These are phyloP conservation scores for Merluccius polli DNA, from an alignment of 2,797 vertebrate species.

Conservation along the genomic window DNA sequence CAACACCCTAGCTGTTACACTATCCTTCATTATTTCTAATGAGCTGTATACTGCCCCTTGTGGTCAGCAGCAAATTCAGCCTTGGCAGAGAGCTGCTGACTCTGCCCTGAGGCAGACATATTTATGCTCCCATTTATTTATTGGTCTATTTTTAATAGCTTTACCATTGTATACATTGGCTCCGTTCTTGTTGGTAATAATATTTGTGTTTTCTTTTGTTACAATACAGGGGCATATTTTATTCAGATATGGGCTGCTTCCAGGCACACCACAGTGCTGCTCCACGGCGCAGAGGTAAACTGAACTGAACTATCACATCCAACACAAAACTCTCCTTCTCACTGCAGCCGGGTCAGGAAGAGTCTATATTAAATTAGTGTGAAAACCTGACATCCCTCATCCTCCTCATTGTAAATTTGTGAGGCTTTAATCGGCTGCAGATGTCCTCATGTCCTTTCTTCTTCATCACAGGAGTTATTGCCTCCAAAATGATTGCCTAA, in stretches of 20 bases:
- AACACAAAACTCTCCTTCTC: conserved; percentile 39
- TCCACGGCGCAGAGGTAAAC: conserved; percentile 40
- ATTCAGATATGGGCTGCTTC: conserved; percentile 39
- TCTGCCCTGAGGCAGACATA: conserved; percentile 57
- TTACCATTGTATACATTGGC: conserved; percentile 64
- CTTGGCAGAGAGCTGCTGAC: conserved; percentile 57
- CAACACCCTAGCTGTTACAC: conserved; percentile 24
- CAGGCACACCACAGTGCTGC: conserved; percentile 44
- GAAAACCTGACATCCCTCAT: conserved; percentile 65
- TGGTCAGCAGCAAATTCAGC: conserved; percentile 53
- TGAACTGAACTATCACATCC: conserved; percentile 47
- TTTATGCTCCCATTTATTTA: conserved; percentile 67
- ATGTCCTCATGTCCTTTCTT: conserved; percentile 61
- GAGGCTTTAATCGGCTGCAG: conserved; percentile 65
- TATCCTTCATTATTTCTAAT: conserved; percentile 5
- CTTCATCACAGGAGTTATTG: conserved; percentile 66
- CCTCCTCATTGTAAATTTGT: conserved; percentile 64
- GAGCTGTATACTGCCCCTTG: conserved; percentile 57
- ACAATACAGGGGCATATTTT: conserved; percentile 42
- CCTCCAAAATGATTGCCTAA: conserved; percentile 71
- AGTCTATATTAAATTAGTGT: conserved; percentile 55
- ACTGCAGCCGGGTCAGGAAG: conserved; percentile 49
- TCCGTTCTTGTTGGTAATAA: conserved; percentile 56
- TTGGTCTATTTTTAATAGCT: conserved; percentile 64
- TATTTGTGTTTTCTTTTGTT: conserved; percentile 26